phyloP scores from a whole-genome alignment of 2,888 invertebrate genomes.

The Leucoptera coffeella region DNA sequence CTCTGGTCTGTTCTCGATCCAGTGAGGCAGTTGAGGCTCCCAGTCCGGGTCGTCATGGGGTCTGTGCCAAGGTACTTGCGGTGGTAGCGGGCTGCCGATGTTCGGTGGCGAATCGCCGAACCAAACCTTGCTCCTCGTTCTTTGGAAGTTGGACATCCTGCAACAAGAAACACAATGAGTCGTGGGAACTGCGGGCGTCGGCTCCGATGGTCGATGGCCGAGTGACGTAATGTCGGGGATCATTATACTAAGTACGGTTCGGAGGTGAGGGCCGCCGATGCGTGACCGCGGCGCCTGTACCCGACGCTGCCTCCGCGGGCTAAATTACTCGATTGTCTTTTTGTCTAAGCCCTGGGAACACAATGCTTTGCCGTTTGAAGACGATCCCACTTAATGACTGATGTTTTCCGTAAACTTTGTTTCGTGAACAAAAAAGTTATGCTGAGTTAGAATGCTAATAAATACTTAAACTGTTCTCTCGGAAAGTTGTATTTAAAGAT shows the following conservation, averaged over 20 bases:
- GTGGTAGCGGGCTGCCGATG: conserved; percentile 33
- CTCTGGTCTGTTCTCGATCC: conserved; percentile 43
- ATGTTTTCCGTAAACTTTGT: conserved; percentile 4
- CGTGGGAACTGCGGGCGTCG: no score
- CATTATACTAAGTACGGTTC: conserved; percentile 31
- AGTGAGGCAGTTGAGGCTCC: conserved; percentile 46
- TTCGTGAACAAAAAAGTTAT: neutral
- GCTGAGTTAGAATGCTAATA: no score
- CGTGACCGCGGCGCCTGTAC: conserved; percentile 29
- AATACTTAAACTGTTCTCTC: no score
- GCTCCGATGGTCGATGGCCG: conserved; percentile 24
- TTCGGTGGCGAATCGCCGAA: conserved; percentile 51
- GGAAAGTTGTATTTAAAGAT: no score
- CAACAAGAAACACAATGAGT: conserved; percentile 27
- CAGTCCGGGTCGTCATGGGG: conserved; percentile 30
- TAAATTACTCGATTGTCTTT: conserved; percentile 11
- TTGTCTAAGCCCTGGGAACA: conserved; percentile 27
- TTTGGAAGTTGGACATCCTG: conserved; percentile 62
- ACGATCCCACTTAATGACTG: no score
- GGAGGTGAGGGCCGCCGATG: conserved; percentile 20
- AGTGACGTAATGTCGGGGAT: conserved; percentile 37
- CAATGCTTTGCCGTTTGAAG: no score
- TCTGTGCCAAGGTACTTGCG: conserved; percentile 20
- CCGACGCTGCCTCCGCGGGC: no score
- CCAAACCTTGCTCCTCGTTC: conserved; percentile 64